These are phyloP conservation scores for Trachymyrmex septentrionalis DNA, from an alignment of 1,140 invertebrate species.

Conservation along the genomic window DNA sequence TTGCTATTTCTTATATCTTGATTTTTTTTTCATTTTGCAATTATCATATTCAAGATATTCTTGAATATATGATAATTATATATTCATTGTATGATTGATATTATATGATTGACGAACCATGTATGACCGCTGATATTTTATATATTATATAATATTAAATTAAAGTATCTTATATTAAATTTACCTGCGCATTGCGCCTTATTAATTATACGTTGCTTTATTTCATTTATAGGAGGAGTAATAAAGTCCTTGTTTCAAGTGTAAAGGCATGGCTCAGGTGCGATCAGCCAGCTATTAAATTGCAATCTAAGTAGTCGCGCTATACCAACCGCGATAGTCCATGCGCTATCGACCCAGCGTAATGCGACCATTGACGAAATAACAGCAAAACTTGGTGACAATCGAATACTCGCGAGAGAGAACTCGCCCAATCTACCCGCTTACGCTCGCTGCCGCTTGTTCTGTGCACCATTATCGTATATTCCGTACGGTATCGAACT, in stretches of 20 bases:
- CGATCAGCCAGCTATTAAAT: slow-evolving; percentile 38
- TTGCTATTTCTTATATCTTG: background rate
- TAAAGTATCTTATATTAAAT: background rate
- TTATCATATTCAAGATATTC: background rate
- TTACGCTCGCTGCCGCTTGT: slow-evolving; percentile 59
- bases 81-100: too few relatives aligned
- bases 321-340: slow-evolving; percentile 43
- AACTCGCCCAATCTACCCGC: slow-evolving; percentile 59
- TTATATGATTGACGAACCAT: too few relatives aligned
- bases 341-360: slow-evolving; percentile 39
- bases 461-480: slow-evolving; percentile 63
- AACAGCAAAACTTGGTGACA: slow-evolving; percentile 67
- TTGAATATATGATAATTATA: too few relatives aligned
- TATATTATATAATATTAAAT: background rate
- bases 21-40: background rate
- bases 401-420: slow-evolving; percentile 56
- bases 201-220: background rate
- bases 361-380: slow-evolving; percentile 55
- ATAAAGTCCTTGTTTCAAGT: background rate
- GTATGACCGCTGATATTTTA: background rate
- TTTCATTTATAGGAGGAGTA: background rate
- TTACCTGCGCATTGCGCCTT: background rate
- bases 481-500: slow-evolving; percentile 65
- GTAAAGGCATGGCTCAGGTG: slow-evolving; percentile 33
- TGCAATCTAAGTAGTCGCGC: slow-evolving; percentile 45